These are phyloP conservation scores for Argyrosomus japonicus DNA, from an alignment of 2,113 vertebrate genomes.

Conservation along the genomic window DNA sequence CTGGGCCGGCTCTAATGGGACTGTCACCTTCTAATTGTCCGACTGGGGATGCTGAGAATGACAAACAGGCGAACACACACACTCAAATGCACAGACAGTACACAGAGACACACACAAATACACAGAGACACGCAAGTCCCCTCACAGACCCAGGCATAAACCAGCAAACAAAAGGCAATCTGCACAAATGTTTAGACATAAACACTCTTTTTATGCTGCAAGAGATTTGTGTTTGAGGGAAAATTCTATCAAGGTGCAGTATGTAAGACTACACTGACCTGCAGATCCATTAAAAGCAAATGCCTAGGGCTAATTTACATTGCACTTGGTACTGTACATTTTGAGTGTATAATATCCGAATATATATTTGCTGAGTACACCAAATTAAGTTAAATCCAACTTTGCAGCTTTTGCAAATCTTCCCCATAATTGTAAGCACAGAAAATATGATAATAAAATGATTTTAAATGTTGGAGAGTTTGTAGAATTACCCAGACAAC, in stretches of 20 bases:
- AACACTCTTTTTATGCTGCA: not conserved
- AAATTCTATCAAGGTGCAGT: slow-evolving; percentile 7
- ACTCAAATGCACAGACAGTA: slow-evolving; percentile 14
- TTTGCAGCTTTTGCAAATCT: not conserved
- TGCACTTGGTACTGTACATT: not conserved
- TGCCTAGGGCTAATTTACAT: not conserved
- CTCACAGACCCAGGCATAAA: slow-evolving; percentile 2
- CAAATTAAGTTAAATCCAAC: not conserved
- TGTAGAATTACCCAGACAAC: not conserved
- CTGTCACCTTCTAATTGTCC: slow-evolving; percentile 80
- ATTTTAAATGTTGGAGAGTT: not conserved
- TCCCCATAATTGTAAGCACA: not conserved
- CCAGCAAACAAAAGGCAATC: slow-evolving; percentile 7
- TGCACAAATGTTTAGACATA: slow-evolving; percentile 1
- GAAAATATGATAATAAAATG: not conserved
- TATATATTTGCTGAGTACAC: not conserved
- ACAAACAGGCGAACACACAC: slow-evolving; percentile 30
- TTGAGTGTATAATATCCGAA: not conserved
- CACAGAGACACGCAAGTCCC: not conserved
- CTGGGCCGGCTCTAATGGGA: slow-evolving; percentile 71
- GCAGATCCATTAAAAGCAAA: not conserved
- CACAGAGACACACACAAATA: slow-evolving; percentile 1
- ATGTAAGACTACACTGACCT: slow-evolving; percentile 2
- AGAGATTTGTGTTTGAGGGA: slow-evolving; percentile 15
- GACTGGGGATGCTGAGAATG: slow-evolving; percentile 57